phyloP scores from a whole-genome alignment of 1,140 invertebrate species.

The Orchesella cincta region DNA sequence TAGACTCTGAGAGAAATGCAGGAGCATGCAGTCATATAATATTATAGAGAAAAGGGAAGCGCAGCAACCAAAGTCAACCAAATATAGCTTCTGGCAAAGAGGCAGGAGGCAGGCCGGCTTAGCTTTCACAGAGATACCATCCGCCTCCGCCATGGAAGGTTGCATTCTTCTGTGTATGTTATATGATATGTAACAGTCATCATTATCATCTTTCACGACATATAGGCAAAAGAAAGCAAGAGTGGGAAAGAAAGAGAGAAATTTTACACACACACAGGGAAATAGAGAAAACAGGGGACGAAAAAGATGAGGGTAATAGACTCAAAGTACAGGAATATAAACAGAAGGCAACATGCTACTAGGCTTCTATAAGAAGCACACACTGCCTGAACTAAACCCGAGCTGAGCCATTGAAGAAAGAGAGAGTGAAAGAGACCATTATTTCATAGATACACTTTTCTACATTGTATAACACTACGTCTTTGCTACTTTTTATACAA shows the following conservation, averaged over 20 bases:
- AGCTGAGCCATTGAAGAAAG: neutral
- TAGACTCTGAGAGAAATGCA: too few species aligned
- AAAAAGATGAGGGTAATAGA: slow-evolving; percentile 1
- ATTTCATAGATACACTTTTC: slow-evolving; percentile 1
- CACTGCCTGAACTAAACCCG: neutral
- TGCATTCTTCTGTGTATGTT: neutral
- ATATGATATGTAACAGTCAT: neutral
- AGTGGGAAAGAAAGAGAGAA: neutral
- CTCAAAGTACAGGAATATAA: slow-evolving; percentile 5
- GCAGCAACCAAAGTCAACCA: too few species aligned
- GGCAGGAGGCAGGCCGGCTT: neutral
- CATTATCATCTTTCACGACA: slow-evolving; percentile 9
- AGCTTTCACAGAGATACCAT: neutral
- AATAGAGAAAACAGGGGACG: slow-evolving; percentile 20
- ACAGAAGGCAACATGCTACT: neutral
- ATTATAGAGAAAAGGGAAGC: too few species aligned
- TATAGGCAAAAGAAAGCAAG: neutral
- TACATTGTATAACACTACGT: neutral
- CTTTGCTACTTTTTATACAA: neutral
- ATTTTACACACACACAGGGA: neutral
- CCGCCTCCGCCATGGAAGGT: neutral
- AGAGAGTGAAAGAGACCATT: slow-evolving; percentile 28
- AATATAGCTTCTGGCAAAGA: neutral
- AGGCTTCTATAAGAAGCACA: neutral
- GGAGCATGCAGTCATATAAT: too few species aligned